phyloP scores from a whole-genome alignment of 2,113 vertebrate species.

The Colinus virginianus region DNA sequence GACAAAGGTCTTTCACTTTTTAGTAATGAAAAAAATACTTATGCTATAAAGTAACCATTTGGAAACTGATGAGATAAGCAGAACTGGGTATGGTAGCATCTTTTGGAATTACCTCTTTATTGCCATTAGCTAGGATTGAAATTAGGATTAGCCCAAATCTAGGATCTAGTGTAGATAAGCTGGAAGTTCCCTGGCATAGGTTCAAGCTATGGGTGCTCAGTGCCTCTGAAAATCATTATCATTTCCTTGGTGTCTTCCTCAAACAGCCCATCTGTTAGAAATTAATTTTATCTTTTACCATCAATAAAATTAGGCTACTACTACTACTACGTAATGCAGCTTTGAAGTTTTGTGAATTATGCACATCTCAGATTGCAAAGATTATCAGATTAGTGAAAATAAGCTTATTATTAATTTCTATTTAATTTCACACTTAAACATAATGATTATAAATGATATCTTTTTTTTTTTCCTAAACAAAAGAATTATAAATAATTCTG shows the following conservation, averaged over 20 bases:
- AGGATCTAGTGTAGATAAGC: rapidly evolving
- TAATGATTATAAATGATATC: background rate
- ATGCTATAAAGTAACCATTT: background rate
- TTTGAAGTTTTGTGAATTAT: background rate
- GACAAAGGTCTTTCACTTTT: background rate
- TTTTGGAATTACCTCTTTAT: background rate
- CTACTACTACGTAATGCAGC: rapidly evolving
- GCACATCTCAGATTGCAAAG: background rate
- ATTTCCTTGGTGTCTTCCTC: background rate
- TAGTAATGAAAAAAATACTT: background rate
- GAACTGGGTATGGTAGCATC: rapidly evolving
- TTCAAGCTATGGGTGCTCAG: background rate
- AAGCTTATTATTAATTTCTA: background rate
- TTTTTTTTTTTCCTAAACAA: too few species aligned
- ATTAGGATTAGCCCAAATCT: background rate
- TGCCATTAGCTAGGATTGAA: background rate
- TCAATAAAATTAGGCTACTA: background rate
- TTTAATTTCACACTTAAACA: background rate
- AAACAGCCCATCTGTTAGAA: background rate
- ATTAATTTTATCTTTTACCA: background rate
- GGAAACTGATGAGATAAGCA: background rate
- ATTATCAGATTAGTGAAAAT: background rate
- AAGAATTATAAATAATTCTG: background rate
- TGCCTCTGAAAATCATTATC: background rate
- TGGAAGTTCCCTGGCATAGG: background rate